Conservation (phyloP, 2,888 invertebrate species). For the Pardosa pseudoannulata region DNA sequence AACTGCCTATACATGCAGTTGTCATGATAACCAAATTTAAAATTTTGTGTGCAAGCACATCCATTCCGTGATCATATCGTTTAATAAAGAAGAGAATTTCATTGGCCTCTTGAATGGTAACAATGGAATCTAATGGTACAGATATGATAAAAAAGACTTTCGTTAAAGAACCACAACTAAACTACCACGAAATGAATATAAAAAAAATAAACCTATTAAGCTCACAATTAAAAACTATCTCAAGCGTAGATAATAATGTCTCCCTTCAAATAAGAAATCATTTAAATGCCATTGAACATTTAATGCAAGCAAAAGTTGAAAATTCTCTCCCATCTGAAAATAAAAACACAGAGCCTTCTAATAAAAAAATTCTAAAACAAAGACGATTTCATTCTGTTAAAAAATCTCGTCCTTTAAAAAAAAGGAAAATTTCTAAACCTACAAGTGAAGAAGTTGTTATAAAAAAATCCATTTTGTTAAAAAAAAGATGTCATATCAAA, state of each 20-base stretch:
- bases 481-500: too few species aligned
- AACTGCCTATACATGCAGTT: neutral
- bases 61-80: neutral
- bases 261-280: neutral
- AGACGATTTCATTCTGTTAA: neutral
- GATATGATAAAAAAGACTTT: too few species aligned
- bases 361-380: neutral
- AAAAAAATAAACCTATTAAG: neutral
- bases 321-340: neutral
- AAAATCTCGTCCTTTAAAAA: neutral
- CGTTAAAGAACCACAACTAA: too few species aligned
- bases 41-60: constrained; percentile 15
- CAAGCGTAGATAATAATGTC: too few species aligned
- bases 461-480: neutral
- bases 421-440: neutral
- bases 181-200: neutral
- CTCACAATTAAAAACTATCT: neutral
- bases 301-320: neutral
- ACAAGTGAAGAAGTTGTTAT: neutral
- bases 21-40: neutral
- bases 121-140: too few species aligned
- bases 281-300: neutral
- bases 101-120: neutral
- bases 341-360: neutral
- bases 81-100: neutral